phyloP scores from a whole-genome alignment of 2,888 invertebrate species.

The Ophioninae sp. region DNA sequence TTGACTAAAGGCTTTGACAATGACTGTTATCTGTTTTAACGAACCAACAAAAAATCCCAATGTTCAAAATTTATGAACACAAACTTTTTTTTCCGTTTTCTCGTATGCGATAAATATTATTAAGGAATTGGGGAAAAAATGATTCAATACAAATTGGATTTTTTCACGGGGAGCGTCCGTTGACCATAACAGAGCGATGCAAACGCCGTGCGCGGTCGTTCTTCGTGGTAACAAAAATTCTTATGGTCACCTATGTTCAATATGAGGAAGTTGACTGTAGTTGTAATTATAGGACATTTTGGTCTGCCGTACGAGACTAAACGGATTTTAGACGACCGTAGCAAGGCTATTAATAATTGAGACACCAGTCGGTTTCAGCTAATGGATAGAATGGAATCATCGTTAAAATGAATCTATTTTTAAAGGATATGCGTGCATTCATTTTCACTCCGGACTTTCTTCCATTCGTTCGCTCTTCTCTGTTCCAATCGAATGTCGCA shows the following conservation, averaged over 20 bases:
- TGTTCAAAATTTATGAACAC: too few relatives aligned
- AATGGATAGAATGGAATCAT: constrained; percentile 32
- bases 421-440: constrained; percentile 56
- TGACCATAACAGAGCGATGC: background rate
- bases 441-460: constrained; percentile 6
- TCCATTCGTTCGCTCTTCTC: constrained; percentile 1
- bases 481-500: background rate
- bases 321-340: constrained; percentile 21
- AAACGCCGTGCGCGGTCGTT: background rate
- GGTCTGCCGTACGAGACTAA: constrained; percentile 32
- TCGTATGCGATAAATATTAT: background rate
- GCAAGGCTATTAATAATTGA: constrained; percentile 49
- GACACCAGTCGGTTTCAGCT: constrained; percentile 28
- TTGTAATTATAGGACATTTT: constrained; percentile 8
- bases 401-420: constrained; percentile 59
- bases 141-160: background rate
- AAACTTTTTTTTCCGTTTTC: background rate
- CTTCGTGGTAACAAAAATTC: background rate
- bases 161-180: background rate
- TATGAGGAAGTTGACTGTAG: background rate
- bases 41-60: too few relatives aligned
- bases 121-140: background rate
- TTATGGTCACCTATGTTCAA: background rate
- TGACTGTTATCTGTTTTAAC: too few relatives aligned
- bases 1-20: too few relatives aligned